Evolutionary conservation across 1,140 invertebrate genomes (phyloP).

Genomic region (Trachymyrmex cornetzi): DNA sequence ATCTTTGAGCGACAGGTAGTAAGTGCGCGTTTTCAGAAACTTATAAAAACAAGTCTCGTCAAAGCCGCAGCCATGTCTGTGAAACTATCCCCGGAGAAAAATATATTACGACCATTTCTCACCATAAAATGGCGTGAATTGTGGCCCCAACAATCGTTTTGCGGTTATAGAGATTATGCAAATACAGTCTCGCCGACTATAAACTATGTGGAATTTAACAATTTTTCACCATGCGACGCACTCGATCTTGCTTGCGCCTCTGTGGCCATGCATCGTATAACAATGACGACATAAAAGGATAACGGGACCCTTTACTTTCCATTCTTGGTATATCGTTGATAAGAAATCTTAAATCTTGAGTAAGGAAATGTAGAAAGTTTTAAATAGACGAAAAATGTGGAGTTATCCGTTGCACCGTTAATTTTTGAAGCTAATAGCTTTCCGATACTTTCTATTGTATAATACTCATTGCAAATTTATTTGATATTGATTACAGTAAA

Average conservation of each 20-base stretch:
- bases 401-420: conserved; percentile 16
- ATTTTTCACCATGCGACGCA: conserved; percentile 55
- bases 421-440: conserved; percentile 24
- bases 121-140: conserved; percentile 59
- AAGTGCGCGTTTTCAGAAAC: conserved; percentile 28
- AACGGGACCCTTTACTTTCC: conserved; percentile 15
- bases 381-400: not conserved
- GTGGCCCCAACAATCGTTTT: conserved; percentile 54
- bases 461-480: conserved; percentile 21
- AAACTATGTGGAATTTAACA: conserved; percentile 56
- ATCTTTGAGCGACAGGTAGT: conserved; percentile 29
- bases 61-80: conserved; percentile 10
- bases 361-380: conserved; percentile 14
- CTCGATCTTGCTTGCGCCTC: conserved; percentile 47
- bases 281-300: conserved; percentile 47
- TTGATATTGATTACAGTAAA: conserved; percentile 1
- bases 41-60: conserved; percentile 51
- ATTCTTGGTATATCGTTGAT: conserved; percentile 11
- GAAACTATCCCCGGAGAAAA: conserved; percentile 18
- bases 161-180: conserved; percentile 61
- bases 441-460: conserved; percentile 34
- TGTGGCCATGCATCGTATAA: conserved; percentile 29
- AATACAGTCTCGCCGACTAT: conserved; percentile 42
- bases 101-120: conserved; percentile 62
- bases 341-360: conserved; percentile 3